These are phyloP conservation scores for Melikaiella ostensackeni DNA, from an alignment of 2,888 invertebrate genomes.

Conservation along the genomic window DNA sequence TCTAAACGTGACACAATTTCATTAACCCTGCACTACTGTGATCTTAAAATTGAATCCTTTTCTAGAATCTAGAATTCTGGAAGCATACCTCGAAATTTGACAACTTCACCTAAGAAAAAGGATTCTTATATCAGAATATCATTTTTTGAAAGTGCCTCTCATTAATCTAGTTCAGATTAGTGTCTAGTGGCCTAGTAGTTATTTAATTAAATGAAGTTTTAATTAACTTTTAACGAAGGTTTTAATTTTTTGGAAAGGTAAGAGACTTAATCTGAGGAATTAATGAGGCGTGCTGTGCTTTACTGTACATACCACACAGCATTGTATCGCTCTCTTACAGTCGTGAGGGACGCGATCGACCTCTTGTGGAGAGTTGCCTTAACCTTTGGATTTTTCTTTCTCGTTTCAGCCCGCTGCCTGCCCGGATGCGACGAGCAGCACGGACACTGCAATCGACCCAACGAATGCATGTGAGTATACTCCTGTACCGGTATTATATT, in stretches of 20 bases:
- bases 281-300: constrained; percentile 39
- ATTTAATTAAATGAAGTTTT: constrained; percentile 34
- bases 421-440: constrained; percentile 94
- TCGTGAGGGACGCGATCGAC: constrained; percentile 73
- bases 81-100: constrained; percentile 1
- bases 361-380: constrained; percentile 73
- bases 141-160: background rate
- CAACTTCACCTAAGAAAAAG: background rate
- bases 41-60: constrained; percentile 11
- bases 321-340: constrained; percentile 47
- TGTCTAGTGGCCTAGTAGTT: no score
- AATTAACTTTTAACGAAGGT: constrained; percentile 19
- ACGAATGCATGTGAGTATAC: constrained; percentile 96
- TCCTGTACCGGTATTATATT: constrained; percentile 51
- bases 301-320: constrained; percentile 32
- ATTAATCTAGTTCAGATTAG: background rate
- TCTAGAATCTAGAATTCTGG: background rate
- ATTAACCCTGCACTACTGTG: constrained; percentile 49
- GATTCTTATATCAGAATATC: background rate
- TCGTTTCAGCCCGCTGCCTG: constrained; percentile 93
- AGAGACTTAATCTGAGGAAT: constrained; percentile 29
- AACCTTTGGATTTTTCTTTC: constrained; percentile 74
- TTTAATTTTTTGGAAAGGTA: constrained; percentile 32
- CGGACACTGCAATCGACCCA: constrained; percentile 94
- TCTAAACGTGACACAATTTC: constrained; percentile 63